A percentile compares a stretch with the other conserved stretches of the same genome.
Evolutionary conservation across 1,140 invertebrate genomes (phyloP).

Genomic region (Drosophila varians): DNA sequence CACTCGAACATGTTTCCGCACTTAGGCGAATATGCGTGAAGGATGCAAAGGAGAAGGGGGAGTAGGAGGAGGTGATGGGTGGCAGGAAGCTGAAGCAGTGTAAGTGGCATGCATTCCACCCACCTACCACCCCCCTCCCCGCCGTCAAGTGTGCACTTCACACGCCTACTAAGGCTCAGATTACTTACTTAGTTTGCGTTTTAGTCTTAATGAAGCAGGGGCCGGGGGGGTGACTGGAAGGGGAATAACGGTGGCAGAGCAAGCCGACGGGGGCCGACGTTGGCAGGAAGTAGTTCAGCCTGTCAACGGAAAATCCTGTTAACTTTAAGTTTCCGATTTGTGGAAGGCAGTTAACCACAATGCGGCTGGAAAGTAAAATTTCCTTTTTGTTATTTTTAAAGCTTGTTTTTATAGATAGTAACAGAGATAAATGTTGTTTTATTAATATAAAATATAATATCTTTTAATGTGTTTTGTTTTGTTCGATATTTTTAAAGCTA

Average conservation of each 20-base stretch:
- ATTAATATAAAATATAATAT: no score
- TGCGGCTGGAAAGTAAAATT: neutral
- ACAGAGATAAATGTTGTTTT: no score
- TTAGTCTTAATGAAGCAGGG: conserved; percentile 36
- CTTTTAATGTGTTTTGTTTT: no score
- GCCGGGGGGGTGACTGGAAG: no score
- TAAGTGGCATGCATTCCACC: conserved; percentile 52
- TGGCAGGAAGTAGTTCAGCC: neutral
- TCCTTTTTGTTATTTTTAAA: no score
- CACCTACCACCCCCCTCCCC: neutral
- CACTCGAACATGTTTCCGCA: conserved; percentile 80
- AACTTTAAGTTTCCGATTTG: neutral
- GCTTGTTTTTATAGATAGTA: no score
- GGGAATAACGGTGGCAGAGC: no score
- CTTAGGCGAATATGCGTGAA: conserved; percentile 66
- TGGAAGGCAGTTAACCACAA: neutral
- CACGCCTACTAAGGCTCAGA: conserved; percentile 74
- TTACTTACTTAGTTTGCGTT: conserved; percentile 77
- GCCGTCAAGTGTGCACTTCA: conserved; percentile 67
- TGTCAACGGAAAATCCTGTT: neutral
- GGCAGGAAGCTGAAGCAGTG: conserved; percentile 36
- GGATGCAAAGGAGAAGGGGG: neutral
- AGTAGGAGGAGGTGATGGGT: neutral
- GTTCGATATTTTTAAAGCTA: no score
- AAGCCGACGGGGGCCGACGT: no score